phyloP scores from a whole-genome alignment of 2,797 vertebrate genomes.

The Chiroxiphia lanceolata region DNA sequence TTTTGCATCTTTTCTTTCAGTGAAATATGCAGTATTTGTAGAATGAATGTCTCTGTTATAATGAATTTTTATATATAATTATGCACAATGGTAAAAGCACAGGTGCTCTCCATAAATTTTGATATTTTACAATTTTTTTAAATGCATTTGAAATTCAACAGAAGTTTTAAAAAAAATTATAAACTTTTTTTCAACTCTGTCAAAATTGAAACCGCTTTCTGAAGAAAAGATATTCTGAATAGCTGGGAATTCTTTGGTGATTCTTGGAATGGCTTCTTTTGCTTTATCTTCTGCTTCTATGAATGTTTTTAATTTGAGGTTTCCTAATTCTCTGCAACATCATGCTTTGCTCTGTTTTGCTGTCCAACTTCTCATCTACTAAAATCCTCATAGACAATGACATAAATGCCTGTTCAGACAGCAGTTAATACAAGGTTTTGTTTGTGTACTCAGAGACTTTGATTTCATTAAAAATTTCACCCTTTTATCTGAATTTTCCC shows the following conservation, averaged over 20 bases:
- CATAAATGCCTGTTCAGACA: slow-evolving; percentile 44
- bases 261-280: slow-evolving; percentile 59
- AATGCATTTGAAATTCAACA: neutral
- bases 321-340: slow-evolving; percentile 22
- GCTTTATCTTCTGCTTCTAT: slow-evolving; percentile 49
- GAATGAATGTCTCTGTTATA: neutral
- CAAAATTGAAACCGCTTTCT: neutral
- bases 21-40: neutral
- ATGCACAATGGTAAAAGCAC: neutral
- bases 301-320: slow-evolving; percentile 10
- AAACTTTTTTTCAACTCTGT: neutral
- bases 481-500: slow-evolving; percentile 1
- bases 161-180: neutral
- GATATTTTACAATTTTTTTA: neutral
- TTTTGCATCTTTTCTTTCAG: slow-evolving; percentile 6
- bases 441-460: neutral
- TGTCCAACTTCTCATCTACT: slow-evolving; percentile 48
- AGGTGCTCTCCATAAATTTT: neutral
- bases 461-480: neutral
- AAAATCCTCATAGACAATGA: slow-evolving; percentile 15
- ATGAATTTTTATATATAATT: neutral
- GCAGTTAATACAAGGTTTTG: slow-evolving; percentile 24
- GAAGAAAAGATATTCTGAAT: slow-evolving; percentile 30
- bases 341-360: slow-evolving; percentile 31
- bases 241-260: slow-evolving; percentile 32